These are phyloP conservation scores for Lasioglossum calceatum DNA, from an alignment of 2,888 invertebrate genomes.

Conservation along the genomic window DNA sequence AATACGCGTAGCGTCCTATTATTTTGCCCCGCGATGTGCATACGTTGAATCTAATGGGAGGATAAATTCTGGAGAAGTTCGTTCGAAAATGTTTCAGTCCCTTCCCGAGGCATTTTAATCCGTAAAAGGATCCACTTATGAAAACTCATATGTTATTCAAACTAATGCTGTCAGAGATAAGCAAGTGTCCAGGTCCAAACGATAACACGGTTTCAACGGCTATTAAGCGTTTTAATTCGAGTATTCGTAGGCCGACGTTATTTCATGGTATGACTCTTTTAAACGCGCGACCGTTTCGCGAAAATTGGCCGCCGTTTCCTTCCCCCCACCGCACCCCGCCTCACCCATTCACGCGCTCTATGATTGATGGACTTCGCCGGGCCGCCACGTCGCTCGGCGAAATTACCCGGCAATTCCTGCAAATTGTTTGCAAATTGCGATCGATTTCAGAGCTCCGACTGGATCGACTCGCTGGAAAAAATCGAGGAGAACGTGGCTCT, in stretches of 20 bases:
- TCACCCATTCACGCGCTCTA: neutral
- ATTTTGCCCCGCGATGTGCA: neutral
- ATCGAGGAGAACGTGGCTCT: neutral
- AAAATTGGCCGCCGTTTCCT: conserved; percentile 39
- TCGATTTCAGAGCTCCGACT: conserved; percentile 51
- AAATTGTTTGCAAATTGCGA: conserved; percentile 71
- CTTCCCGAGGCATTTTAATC: neutral
- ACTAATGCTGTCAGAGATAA: neutral
- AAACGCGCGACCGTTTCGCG: conserved; percentile 14
- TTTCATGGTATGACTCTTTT: conserved; percentile 24
- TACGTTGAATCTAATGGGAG: neutral
- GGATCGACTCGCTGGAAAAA: conserved; percentile 40
- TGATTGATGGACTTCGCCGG: conserved; percentile 64
- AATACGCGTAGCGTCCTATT: no score
- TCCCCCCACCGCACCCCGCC: neutral
- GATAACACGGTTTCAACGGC: conserved; percentile 17
- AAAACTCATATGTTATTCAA: neutral
- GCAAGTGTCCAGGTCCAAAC: neutral
- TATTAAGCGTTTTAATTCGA: conserved; percentile 39
- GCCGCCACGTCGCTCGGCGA: conserved; percentile 36
- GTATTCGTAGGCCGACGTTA: neutral
- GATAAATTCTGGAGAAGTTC: neutral
- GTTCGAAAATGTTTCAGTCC: neutral
- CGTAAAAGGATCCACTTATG: neutral
- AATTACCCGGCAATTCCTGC: conserved; percentile 68